These are phyloP conservation scores for Podarcis lilfordi DNA, from an alignment of 2,797 vertebrate species.

Conservation along the genomic window DNA sequence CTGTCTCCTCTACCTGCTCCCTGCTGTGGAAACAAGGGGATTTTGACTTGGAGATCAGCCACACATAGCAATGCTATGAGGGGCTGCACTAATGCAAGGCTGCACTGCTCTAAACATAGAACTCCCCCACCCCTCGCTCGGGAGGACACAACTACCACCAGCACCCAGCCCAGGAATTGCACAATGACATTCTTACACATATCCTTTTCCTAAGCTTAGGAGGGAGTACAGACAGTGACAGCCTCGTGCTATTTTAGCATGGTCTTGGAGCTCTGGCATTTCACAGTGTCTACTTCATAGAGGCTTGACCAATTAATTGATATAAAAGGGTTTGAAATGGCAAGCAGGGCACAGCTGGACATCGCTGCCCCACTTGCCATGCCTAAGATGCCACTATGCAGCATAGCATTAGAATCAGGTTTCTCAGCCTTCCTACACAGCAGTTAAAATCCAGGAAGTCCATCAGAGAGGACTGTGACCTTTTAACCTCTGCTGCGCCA, in stretches of 20 bases:
- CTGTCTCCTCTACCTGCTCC: background rate
- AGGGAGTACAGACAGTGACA: background rate
- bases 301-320: background rate
- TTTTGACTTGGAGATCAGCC: conserved; percentile 13
- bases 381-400: background rate
- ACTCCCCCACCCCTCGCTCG: too few species aligned
- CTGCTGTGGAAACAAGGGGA: background rate
- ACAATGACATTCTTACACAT: too few species aligned
- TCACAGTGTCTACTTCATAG: background rate
- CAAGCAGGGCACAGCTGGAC: background rate
- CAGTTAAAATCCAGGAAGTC: conserved; percentile 38
- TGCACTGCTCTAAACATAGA: background rate
- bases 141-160: background rate
- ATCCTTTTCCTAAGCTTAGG: background rate
- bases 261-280: background rate
- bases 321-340: background rate
- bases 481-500: background rate
- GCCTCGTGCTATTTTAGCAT: background rate
- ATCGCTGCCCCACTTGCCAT: background rate
- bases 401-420: background rate
- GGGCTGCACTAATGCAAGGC: background rate
- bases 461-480: conserved; percentile 2
- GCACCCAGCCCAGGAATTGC: background rate
- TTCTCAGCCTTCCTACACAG: background rate
- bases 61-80: background rate